A percentile compares a stretch with the other conserved stretches of the same genome.
phyloP scores from a whole-genome alignment of 2,888 invertebrate genomes.

The Myathropa florea region DNA sequence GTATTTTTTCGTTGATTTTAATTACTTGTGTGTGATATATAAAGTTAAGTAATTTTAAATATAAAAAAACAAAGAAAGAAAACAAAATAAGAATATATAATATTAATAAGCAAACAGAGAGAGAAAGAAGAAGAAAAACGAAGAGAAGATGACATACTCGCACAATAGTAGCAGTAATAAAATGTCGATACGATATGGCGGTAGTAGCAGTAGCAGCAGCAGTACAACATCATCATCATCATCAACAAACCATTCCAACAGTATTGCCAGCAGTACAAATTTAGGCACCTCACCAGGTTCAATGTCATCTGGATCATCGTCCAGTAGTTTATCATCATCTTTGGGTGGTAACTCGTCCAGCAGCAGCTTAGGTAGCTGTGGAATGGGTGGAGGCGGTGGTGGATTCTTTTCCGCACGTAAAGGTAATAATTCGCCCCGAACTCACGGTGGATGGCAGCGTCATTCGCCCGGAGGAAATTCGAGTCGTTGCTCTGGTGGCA shows the following conservation, averaged over 20 bases:
- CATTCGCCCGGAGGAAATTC: constrained; percentile 71
- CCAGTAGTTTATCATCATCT: constrained; percentile 74
- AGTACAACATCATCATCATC: constrained; percentile 68
- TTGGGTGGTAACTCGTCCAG: constrained; percentile 73
- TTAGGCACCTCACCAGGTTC: constrained; percentile 69
- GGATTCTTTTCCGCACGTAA: constrained; percentile 74
- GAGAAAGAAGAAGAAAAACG: constrained; percentile 60
- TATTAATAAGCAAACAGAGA: constrained; percentile 66
- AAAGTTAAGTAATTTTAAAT: constrained; percentile 73
- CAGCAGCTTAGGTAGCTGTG: constrained; percentile 65
- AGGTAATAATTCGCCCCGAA: constrained; percentile 73
- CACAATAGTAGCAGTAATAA: constrained; percentile 80
- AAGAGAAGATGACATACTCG: constrained; percentile 80
- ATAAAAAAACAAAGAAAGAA: constrained; percentile 43
- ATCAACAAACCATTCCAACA: constrained; percentile 80
- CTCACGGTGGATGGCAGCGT: constrained; percentile 73
- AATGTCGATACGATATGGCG: constrained; percentile 73
- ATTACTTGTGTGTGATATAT: constrained; percentile 80
- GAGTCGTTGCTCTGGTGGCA: constrained; percentile 70
- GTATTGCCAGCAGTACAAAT: constrained; percentile 81
- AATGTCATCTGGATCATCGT: constrained; percentile 74
- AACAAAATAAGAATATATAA: constrained; percentile 67
- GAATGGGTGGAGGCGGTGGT: constrained; percentile 70
- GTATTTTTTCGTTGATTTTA: constrained; percentile 78
- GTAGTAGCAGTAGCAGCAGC: constrained; percentile 77